Evolutionary conservation across 2,797 vertebrate species (phyloP).

Genomic region (Macrochelys suwanniensis): DNA sequence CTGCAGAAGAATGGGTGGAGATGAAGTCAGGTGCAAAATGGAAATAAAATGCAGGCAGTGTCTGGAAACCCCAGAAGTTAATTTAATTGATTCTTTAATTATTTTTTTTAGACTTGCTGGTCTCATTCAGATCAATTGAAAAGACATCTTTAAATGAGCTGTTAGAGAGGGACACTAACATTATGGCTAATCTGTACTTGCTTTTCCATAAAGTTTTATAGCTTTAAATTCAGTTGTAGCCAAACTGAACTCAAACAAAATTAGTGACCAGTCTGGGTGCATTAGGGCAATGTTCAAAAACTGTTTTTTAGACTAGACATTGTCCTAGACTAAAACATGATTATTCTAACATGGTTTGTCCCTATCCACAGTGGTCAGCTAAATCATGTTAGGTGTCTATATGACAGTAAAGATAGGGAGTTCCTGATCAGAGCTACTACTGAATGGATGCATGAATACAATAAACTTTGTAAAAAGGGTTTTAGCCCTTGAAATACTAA

Average conservation of each 20-base stretch:
- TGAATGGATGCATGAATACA: background rate
- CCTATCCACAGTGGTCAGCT: background rate
- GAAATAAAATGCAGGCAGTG: background rate
- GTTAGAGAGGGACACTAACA: background rate
- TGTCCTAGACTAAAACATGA: background rate
- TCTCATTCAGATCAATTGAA: background rate
- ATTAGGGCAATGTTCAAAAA: background rate
- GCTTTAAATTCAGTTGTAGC: background rate
- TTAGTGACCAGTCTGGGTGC: fast-evolving
- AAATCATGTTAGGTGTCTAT: background rate
- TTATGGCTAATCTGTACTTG: background rate
- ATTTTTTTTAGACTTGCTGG: background rate
- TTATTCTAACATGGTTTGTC: background rate
- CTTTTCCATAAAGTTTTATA: background rate
- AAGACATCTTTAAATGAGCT: background rate
- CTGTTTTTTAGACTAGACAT: background rate
- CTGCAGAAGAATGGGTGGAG: background rate
- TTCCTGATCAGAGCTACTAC: background rate
- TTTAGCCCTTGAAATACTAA: background rate
- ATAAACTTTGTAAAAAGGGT: background rate
- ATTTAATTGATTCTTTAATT: background rate
- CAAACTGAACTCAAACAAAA: background rate
- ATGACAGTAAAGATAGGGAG: background rate
- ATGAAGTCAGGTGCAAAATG: background rate
- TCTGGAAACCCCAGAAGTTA: background rate